phyloP scores from a whole-genome alignment of 53 echinoderm and acorn worm species.

The Temnopleurus reevesii region DNA sequence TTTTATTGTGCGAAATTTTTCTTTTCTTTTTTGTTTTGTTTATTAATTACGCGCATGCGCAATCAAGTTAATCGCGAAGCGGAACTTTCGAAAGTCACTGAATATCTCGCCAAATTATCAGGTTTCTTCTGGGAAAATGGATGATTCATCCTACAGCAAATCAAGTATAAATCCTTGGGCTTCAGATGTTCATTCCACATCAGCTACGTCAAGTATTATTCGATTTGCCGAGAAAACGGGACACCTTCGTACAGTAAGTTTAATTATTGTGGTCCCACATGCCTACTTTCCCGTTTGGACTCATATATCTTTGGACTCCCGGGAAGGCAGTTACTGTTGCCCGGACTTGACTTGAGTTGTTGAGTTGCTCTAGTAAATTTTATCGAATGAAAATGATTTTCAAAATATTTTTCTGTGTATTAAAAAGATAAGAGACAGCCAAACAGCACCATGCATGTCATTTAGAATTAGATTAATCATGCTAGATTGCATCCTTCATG shows the following conservation, averaged over 20 bases:
- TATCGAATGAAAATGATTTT: too few relatives aligned
- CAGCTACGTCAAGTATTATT: slow-evolving; percentile 66
- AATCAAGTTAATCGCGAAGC: neutral
- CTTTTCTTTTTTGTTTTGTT: too few relatives aligned
- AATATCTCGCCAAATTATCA: neutral
- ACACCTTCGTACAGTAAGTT: slow-evolving; percentile 65
- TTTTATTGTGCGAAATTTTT: too few relatives aligned
- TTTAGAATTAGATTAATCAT: too few relatives aligned
- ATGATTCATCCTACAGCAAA: neutral
- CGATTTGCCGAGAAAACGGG: slow-evolving; percentile 78
- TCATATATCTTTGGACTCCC: too few relatives aligned
- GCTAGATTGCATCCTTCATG: too few relatives aligned
- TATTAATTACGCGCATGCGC: neutral
- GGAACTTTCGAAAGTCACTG: neutral
- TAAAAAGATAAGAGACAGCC: too few relatives aligned
- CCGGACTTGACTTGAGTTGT: too few relatives aligned
- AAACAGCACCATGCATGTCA: too few relatives aligned
- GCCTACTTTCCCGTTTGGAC: neutral
- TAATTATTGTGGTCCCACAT: neutral
- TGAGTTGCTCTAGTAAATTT: too few relatives aligned
- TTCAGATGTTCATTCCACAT: slow-evolving; percentile 68
- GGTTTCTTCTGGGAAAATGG: neutral
- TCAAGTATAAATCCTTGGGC: slow-evolving; percentile 70
- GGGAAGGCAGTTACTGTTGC: too few relatives aligned
- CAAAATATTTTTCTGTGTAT: too few relatives aligned